Percentiles rank a stretch among this genome's conserved stretches.
These are phyloP conservation scores for Cheirogaleus major DNA, from an alignment of 2,797 vertebrate species.

Conservation along the genomic window DNA sequence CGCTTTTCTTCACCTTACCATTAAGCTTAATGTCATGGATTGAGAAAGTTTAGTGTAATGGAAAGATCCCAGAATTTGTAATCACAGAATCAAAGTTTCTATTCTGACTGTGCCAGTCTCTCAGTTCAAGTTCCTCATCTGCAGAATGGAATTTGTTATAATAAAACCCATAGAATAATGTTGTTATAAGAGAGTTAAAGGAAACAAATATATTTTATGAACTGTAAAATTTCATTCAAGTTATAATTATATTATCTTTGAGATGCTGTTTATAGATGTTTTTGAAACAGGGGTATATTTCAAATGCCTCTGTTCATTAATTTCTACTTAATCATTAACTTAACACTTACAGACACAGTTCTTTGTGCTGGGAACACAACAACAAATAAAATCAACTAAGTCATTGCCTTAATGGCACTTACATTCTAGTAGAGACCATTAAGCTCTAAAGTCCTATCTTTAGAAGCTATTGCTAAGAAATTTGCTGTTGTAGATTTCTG, in stretches of 20 bases:
- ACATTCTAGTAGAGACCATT: background rate
- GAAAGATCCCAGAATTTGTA: background rate
- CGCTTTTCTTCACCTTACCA: background rate
- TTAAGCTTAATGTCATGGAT: background rate
- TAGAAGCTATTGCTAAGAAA: background rate
- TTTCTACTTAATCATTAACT: background rate
- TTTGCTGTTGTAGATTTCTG: background rate
- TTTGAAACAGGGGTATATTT: conserved; percentile 7
- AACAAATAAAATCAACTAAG: background rate
- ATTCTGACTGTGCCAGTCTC: background rate
- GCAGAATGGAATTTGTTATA: background rate
- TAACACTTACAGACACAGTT: background rate
- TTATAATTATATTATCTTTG: background rate
- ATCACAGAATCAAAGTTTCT: background rate
- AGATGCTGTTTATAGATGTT: background rate
- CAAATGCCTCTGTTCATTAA: background rate
- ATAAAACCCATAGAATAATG: background rate
- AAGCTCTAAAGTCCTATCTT: background rate
- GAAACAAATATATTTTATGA: background rate
- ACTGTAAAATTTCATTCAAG: background rate
- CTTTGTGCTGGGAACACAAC: background rate
- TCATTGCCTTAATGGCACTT: conserved; percentile 8
- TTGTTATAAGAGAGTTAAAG: conserved; percentile 7
- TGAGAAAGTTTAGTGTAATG: background rate
- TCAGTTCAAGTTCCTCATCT: background rate